Percentiles rank a stretch among this genome's conserved stretches.
These are phyloP conservation scores for Chrysaora quinquecirrha DNA, from an alignment of 30 jellyfish, hydroid and myxozoan species.

Conservation along the genomic window DNA sequence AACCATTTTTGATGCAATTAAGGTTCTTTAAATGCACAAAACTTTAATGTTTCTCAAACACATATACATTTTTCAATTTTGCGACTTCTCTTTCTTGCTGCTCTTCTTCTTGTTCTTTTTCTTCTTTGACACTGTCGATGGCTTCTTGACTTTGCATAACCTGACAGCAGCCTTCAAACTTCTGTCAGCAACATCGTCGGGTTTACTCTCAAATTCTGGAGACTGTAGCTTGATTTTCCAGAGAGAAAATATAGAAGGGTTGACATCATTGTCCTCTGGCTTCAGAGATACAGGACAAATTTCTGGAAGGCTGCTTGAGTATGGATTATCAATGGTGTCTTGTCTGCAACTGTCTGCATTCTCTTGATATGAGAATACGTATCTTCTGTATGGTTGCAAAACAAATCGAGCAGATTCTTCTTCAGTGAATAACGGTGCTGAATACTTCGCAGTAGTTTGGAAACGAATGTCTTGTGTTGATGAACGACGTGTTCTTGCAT, in stretches of 20 bases:
- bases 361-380: slow-evolving; percentile 23
- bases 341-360: slow-evolving; percentile 36
- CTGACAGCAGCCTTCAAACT: slow-evolving; percentile 21
- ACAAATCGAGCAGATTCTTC: not conserved
- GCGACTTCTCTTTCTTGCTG: not conserved
- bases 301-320: not conserved
- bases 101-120: slow-evolving; percentile 13
- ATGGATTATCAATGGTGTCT: slow-evolving; percentile 18
- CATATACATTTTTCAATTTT: too few relatives aligned
- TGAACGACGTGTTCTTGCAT: not conserved
- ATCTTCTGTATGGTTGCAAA: slow-evolving; percentile 14
- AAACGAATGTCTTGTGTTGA: not conserved
- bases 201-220: not conserved
- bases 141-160: slow-evolving; percentile 20
- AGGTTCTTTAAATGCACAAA: too few relatives aligned
- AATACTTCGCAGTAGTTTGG: not conserved
- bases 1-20: too few relatives aligned
- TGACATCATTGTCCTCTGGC: not conserved
- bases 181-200: not conserved
- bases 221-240: slow-evolving; percentile 24
- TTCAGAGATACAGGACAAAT: slow-evolving; percentile 6
- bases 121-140: not conserved
- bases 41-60: too few relatives aligned
- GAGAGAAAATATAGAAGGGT: slow-evolving; percentile 31
- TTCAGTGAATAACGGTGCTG: slow-evolving; percentile 12